Base-by-base conservation (phyloP, 2,888 invertebrate species). In the Aphidius colemani region DNA sequence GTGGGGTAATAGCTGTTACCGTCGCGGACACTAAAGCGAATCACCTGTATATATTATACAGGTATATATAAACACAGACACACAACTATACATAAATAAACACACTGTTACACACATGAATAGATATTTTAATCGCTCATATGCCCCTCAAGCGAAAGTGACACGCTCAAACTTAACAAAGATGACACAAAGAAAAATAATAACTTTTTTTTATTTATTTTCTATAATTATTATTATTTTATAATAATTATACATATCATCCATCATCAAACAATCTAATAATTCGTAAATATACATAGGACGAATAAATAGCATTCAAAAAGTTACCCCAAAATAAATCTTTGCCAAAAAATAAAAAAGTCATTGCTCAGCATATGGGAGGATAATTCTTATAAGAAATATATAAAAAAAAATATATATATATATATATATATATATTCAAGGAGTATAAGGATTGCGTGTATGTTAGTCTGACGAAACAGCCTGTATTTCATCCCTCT, bases 1-100 rank as follows among this genome's bases (percentile, higher is more conserved):
- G 68, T 69, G 68, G 60, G 66, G 65, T 66, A 69, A 69, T 70
- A 64, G 67, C 53, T 62, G 69, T 69, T 67, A 66, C 62, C 66
- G 65, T 69, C 63, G 65, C 53, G 41, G 10, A 57, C 59, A 59
- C 59, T 64, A 64, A 59, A 64, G 51, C 57, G 51, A 57, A 60
- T 63, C 53, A 46, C 18, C 48, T 41, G 41, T 53, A 53, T 48
- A 43, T 45, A 18, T 18, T 18, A 18, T 18, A 18, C 30, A 30
- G 10, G 8, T 57, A 48, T 40, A 43, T 48, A 11, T 40, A 7
- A n/a, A 59, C 44, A 60, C 9, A 13, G 18, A 50, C 11, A 18
- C 8, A 18, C 18, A 7, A 18, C 11, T 50, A 7, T 50, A 50
- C 18, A 50, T 13, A 50, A 18, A 18, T 50, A 50, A 18, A n/a